Base-by-base conservation (phyloP, 2,888 invertebrate species). In the Trichopria drosophilae region DNA sequence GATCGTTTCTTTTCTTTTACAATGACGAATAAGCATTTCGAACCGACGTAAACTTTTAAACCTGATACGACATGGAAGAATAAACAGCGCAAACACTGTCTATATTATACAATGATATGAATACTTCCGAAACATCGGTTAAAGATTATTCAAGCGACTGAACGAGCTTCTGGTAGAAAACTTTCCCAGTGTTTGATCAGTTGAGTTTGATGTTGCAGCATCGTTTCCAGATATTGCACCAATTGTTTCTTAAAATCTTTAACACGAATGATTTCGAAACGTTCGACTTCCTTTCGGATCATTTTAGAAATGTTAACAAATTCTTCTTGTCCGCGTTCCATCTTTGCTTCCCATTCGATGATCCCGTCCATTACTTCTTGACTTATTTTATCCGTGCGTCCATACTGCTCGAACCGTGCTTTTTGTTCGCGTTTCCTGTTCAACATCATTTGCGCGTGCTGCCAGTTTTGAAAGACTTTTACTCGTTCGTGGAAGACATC, bases 391-490 rank as follows among this genome's bases (percentile, higher is more conserved):
- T 99, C 98, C 3, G 84, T 85, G 58, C 94, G 86, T 64, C 92
- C 91, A 10, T 91, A 87, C 53, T 95, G 80, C 69, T 98, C 97
- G 32, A 92, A 81, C 70, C 95, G 93, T 0, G 92, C 90, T 73
- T 96, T 96, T 65, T 87, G 87, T 75, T 99, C 98, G 47, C 97
- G 84, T 69, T 97, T 90, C 73, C 94, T 94, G 13, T 89, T 93
- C 57, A 99, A 77, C 78, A 90, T 93, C 79, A 92, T 87, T 76
- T 97, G 94, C 22, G 97, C 92, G 73, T 95, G 93, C 73, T 99
- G 96, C 94, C 98, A 98, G 69, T 89, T 90, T 77, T 98, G 97
- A 78, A 95, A 97, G 12, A 91, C 87, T 81, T 92, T 85, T 3
- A 85, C 85, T 43, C 87, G 76, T 66, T 87, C 86, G 65, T 81